A percentile compares a stretch with the other conserved stretches of the same genome.
Evolutionary conservation across 2,113 vertebrate genomes (phyloP).

Genomic region (Colaptes auratus): DNA sequence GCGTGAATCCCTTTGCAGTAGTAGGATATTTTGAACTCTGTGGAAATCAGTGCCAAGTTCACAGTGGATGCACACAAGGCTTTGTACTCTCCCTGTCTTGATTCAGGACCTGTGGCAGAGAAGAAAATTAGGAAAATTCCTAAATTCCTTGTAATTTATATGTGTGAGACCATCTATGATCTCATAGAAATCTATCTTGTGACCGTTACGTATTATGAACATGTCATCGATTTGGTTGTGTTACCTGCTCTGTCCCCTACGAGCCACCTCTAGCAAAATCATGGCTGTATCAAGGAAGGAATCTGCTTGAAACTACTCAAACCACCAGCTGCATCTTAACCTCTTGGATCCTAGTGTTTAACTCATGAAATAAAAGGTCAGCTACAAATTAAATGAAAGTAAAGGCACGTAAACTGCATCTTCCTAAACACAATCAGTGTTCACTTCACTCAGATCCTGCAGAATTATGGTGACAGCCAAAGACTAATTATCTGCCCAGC

Average conservation of each 20-base stretch:
- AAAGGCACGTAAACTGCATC: neutral
- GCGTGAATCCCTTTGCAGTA: neutral
- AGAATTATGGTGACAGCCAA: neutral
- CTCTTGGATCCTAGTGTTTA: neutral
- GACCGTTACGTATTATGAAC: conserved; percentile 1
- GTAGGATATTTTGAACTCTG: neutral
- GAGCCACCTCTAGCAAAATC: conserved; percentile 22
- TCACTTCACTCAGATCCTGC: neutral
- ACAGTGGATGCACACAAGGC: neutral
- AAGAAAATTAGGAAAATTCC: neutral
- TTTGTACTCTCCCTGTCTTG: neutral
- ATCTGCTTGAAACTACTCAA: neutral
- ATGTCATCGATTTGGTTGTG: conserved; percentile 16
- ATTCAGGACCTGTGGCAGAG: neutral
- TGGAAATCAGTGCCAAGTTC: neutral
- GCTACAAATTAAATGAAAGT: neutral
- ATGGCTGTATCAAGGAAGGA: neutral
- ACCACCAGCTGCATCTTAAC: neutral
- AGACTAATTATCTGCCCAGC: neutral
- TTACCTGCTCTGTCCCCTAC: neutral
- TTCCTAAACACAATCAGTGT: neutral
- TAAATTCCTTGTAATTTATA: conserved; percentile 51
- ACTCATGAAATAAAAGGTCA: neutral
- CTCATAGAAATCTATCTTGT: conserved; percentile 43
- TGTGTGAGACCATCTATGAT: conserved; percentile 41